A percentile compares a stretch with the other conserved stretches of the same genome.
Conservation (phyloP, 2,888 invertebrate genomes). For the Spilosoma lubricipeda region DNA sequence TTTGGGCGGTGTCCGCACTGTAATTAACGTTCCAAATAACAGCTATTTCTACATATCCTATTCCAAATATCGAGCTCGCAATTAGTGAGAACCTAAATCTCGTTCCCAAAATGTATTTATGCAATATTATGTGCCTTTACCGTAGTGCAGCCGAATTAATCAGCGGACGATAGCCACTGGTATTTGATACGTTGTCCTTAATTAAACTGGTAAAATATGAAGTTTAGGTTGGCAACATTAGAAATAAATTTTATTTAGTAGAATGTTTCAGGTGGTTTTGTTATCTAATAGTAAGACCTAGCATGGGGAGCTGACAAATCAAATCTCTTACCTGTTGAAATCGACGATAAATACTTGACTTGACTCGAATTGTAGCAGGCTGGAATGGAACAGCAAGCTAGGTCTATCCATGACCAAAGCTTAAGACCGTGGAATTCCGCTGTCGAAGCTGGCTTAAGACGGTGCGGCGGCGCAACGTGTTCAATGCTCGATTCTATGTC, state of each 20-base stretch:
- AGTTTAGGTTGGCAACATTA: not conserved
- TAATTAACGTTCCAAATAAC: not conserved
- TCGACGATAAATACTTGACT: not conserved
- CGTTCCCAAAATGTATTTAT: not conserved
- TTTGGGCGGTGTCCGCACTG: not conserved
- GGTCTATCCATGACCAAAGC: not conserved
- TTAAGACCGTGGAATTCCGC: not conserved
- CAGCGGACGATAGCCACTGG: not conserved
- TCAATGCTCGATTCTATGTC: no score
- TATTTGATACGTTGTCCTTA: slow-evolving; percentile 3
- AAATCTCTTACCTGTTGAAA: not conserved
- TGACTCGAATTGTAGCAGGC: not conserved
- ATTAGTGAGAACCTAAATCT: not conserved
- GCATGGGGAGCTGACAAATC: not conserved
- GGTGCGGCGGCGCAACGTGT: no score
- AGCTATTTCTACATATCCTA: not conserved
- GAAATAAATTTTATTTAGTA: not conserved
- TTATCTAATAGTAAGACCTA: not conserved
- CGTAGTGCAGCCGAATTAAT: not conserved
- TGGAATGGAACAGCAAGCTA: not conserved
- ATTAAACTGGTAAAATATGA: not conserved
- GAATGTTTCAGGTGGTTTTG: not conserved
- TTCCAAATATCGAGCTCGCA: not conserved
- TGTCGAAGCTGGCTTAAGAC: not conserved
- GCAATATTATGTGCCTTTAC: not conserved